A percentile compares a stretch with the other conserved stretches of the same genome.
These are phyloP conservation scores for Corydoras sp. DNA, from an alignment of 2,113 vertebrate genomes.

Conservation along the genomic window DNA sequence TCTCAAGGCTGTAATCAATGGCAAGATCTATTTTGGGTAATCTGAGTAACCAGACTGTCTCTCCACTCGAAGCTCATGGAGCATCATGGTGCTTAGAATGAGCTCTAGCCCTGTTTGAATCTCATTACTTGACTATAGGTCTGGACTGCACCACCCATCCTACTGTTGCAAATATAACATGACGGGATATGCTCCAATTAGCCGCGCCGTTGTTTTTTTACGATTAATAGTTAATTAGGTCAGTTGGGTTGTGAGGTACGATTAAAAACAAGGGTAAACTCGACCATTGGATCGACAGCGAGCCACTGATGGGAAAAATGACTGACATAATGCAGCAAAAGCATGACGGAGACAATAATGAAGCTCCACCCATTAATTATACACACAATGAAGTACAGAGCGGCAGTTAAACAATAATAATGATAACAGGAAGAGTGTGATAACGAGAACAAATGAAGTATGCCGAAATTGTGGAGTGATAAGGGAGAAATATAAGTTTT, in stretches of 20 bases:
- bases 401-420: conserved; percentile 18
- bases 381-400: conserved; percentile 4
- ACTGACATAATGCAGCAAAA: conserved; percentile 9
- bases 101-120: conserved; percentile 3
- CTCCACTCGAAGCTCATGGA: conserved; percentile 9
- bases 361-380: background rate
- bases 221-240: no score
- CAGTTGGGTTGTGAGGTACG: no score
- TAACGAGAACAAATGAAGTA: conserved; percentile 6
- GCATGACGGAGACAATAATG: conserved; percentile 12
- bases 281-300: background rate
- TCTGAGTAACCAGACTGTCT: conserved; percentile 31
- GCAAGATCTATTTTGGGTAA: conserved; percentile 34
- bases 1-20: conserved; percentile 38
- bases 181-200: no score
- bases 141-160: no score
- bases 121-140: no score
- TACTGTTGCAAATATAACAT: no score
- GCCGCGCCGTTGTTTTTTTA: no score
- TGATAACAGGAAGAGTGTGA: conserved; percentile 9
- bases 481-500: no score
- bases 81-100: conserved; percentile 17
- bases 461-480: no score
- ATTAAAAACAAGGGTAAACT: no score
- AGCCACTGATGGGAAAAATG: conserved; percentile 3